These are phyloP conservation scores for Cybosia mesomella DNA, from an alignment of 2,888 invertebrate genomes.

Conservation along the genomic window DNA sequence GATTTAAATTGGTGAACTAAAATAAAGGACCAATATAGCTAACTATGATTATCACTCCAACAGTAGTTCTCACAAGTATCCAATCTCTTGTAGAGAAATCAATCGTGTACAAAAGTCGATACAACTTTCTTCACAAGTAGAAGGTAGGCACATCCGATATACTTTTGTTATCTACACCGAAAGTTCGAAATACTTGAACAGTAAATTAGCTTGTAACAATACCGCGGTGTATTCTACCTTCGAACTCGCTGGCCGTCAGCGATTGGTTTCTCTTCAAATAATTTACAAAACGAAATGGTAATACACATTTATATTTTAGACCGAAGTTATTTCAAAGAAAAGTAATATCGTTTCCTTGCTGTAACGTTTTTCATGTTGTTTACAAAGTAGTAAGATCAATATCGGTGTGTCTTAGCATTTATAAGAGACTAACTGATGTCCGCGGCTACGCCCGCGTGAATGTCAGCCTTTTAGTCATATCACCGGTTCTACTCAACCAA, in stretches of 20 bases:
- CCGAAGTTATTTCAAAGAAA: conserved; percentile 42
- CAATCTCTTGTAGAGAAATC: neutral
- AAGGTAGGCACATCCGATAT: neutral
- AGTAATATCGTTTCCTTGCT: conserved; percentile 48
- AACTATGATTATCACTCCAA: too few relatives aligned
- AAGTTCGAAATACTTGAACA: neutral
- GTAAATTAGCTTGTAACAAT: conserved; percentile 23
- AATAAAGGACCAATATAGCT: too few relatives aligned
- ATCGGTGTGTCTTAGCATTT: conserved; percentile 42
- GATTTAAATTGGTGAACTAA: too few relatives aligned
- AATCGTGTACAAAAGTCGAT: neutral
- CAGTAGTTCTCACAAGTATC: neutral
- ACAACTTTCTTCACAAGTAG: neutral
- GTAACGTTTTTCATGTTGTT: conserved; percentile 50
- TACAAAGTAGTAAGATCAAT: conserved; percentile 35
- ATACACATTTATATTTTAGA: conserved; percentile 48
- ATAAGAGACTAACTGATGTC: too few relatives aligned
- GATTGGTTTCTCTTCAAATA: conserved; percentile 40
- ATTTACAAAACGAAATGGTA: conserved; percentile 39
- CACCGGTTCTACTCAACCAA: too few relatives aligned
- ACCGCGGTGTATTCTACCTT: conserved; percentile 13
- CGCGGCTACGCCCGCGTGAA: too few relatives aligned
- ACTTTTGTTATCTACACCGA: neutral
- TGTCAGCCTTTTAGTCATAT: too few relatives aligned
- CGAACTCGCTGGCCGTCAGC: conserved; percentile 20